Evolutionary conservation across 2,113 vertebrate species (phyloP).

Genomic region (Mustelus asterias): DNA sequence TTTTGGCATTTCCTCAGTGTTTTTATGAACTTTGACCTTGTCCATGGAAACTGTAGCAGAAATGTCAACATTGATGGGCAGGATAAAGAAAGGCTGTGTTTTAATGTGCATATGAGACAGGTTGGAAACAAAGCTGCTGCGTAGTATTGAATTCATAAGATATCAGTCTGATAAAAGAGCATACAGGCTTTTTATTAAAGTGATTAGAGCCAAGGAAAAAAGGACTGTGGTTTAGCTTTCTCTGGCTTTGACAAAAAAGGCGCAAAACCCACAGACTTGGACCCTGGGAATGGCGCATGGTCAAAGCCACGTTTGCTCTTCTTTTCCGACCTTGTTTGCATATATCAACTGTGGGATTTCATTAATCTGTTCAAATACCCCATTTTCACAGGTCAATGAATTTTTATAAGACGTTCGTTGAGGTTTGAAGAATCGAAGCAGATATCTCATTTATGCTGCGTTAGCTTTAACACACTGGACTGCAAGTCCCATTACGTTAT

Average conservation of each 20-base stretch:
- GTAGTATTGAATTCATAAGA: slow-evolving; percentile 37
- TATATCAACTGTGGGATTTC: slow-evolving; percentile 37
- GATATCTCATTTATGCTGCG: slow-evolving; percentile 30
- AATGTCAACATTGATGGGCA: slow-evolving; percentile 38
- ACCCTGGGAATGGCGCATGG: slow-evolving; percentile 35
- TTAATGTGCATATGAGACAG: slow-evolving; percentile 37
- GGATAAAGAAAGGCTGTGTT: slow-evolving; percentile 37
- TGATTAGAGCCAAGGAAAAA: slow-evolving; percentile 27
- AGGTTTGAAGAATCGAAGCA: slow-evolving; percentile 29
- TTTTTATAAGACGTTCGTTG: slow-evolving; percentile 35
- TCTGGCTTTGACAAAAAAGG: slow-evolving; percentile 23
- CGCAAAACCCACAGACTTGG: slow-evolving; percentile 30
- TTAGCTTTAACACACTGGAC: neutral
- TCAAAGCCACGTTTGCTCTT: slow-evolving; percentile 34
- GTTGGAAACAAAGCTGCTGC: slow-evolving; percentile 35
- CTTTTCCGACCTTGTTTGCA: slow-evolving; percentile 32
- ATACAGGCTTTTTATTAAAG: slow-evolving; percentile 38
- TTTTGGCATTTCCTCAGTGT: slow-evolving; percentile 38
- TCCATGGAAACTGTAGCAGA: slow-evolving; percentile 38
- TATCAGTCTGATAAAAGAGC: slow-evolving; percentile 37
- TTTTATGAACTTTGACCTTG: slow-evolving; percentile 33
- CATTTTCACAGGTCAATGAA: slow-evolving; percentile 38
- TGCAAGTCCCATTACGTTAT: slow-evolving; percentile 15
- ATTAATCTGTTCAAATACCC: slow-evolving; percentile 37
- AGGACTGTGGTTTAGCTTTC: slow-evolving; percentile 34